Percentiles rank a stretch among this genome's conserved stretches.
phyloP scores from a whole-genome alignment of 2,797 vertebrate species.

The Yasuhikotakia modesta region DNA sequence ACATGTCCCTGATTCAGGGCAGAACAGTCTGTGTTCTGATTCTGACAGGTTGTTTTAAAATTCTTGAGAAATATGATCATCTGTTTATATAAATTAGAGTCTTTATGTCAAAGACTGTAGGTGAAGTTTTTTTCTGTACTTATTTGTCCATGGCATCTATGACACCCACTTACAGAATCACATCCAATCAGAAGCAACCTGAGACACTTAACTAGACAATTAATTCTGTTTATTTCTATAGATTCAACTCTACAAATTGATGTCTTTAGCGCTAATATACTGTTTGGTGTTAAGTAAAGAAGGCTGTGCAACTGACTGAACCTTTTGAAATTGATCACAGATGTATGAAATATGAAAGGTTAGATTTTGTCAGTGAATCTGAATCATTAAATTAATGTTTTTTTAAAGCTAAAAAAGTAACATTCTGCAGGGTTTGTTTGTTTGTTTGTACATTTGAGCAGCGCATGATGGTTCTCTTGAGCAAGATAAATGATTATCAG shows the following conservation, averaged over 20 bases:
- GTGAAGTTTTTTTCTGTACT: neutral
- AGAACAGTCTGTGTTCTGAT: neutral
- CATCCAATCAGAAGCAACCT: neutral
- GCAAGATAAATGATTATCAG: neutral
- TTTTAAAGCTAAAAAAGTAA: no score
- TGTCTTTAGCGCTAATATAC: neutral
- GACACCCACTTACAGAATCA: slow-evolving; percentile 1
- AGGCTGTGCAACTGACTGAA: no score
- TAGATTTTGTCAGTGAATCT: no score
- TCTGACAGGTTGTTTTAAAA: neutral
- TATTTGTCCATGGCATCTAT: neutral
- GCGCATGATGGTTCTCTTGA: neutral
- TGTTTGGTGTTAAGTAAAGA: neutral
- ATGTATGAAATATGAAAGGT: no score
- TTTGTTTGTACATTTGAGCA: no score
- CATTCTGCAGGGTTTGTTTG: no score
- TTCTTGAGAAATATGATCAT: slow-evolving; percentile 20
- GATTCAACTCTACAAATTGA: slow-evolving; percentile 3
- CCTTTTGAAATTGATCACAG: no score
- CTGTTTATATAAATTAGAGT: neutral
- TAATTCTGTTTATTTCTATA: neutral
- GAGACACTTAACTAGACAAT: no score
- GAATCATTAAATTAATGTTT: no score
- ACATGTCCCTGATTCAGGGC: neutral
- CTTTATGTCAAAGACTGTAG: neutral